Evolutionary conservation across 2,888 invertebrate genomes (phyloP), one percentile per base, ranked within the genome.

Genomic region (Erebia palarica): DNA sequence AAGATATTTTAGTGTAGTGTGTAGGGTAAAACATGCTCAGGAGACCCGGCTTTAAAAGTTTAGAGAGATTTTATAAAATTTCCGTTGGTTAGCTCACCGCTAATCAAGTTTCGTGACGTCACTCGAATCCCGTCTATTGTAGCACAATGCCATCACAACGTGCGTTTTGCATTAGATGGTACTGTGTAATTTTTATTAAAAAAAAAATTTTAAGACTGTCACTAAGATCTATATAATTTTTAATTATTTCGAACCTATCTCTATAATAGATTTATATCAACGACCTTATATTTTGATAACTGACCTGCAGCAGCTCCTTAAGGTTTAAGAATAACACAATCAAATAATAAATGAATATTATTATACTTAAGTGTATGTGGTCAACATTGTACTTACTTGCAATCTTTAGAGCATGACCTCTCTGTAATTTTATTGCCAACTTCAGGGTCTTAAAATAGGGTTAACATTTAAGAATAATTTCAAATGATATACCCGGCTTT

Each of bases 91-190:
- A 16, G 60, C 60, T 42, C 3, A 16, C 16, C n/a, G 60, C 60
- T 42, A 16, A 60, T 42, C 60, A 42, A 42, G 60, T 55, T 21
- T 47, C 47, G 47, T 47, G 61, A 61, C 61, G 61, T 61, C 61
- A 21, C 13, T 18, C 44, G 18, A 60, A 61, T 47, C 61, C 61
- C 61, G 61, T 61, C 61, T 61, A 61, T 61, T 47, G 16, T 58
- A 58, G 27, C 57, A 21, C 57, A 21, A 21, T 21, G 21, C 21
- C 21, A 21, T 21, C 21, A 21, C 21, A 57, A 57, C 18, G 18
- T 57, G 57, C 57, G 18, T 57, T 57, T 57, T 10, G 55, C 55
- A 21, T 21, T 21, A 58, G 57, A 8, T 27, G 57, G 7, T 57
- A 21, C 21, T 58, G 57, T 58, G 21, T 27, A 57, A 27, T 57